Base-by-base conservation (phyloP, 1,140 invertebrate genomes). In the Nasonia giraulti region DNA sequence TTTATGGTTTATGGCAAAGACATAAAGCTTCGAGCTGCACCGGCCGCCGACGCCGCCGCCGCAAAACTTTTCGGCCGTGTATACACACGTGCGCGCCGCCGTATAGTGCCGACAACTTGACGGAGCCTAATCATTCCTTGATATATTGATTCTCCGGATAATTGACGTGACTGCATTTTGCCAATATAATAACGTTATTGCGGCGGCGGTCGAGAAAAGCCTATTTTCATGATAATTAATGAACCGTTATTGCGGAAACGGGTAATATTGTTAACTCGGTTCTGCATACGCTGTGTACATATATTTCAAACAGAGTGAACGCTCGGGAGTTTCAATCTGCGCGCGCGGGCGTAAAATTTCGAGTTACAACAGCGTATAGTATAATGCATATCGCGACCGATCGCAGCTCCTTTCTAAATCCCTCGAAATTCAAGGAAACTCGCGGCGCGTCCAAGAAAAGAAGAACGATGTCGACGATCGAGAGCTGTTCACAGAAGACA, bases 1-100 rank as follows among this genome's bases (percentile, higher is more conserved):
- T 90, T 89, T 90, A 90, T 88, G 87, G 87, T 87, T 87, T 87
- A 86, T 86, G 87, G 87, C 77, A 86, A 69, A 87, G 84, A 77
- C 86, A 82, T 89, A 89, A 87, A 87, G 66, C 20, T 8, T 62
- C 33, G 74, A 77, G 75, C 62, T 27, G 23, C 27, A 33, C 75
- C 31, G 50, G 47, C 8, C 66, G 4, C 76, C 8, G 12, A 4
- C 66, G 4, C 76, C 8, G 12, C 8, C 66, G 4, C 76, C 8
- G 12, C 66, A 44, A 20, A 62, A 55, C 12, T 47, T 84, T 83
- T 80, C 33, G 68, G 20, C 62, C 3, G 12, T n/a, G 23, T 76
- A 37, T 37, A 20, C 27, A 44, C 75, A 20, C 20, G 33, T 14
- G 47, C 75, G 47, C n/a, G 27, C 5, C 1, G 4, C n/a, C n/a